Evolutionary conservation across 2,113 vertebrate species (phyloP), one percentile per base, ranked within the genome.

Genomic region (Mohoua ochrocephala): DNA sequence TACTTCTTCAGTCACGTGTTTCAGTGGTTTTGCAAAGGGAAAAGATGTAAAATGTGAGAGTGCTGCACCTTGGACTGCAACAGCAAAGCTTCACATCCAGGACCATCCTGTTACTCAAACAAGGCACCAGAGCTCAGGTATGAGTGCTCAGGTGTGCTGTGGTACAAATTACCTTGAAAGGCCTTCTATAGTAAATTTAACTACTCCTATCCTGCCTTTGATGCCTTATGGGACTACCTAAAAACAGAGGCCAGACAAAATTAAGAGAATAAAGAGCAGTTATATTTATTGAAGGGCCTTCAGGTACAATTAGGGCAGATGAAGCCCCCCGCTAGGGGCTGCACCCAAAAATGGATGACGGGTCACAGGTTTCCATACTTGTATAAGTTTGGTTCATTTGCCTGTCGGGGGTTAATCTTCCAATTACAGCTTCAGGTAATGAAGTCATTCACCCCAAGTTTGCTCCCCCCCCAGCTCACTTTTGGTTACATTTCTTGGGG

Each of bases 311-410:
- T 26, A 59, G 57, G 23, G 22, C 22, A 59, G 15, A 7, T 3
- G 0, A 24, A 23, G 23, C 15, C n/a, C 15, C 22, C 4, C 3
- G n/a, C n/a, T 9, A n/a, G n/a, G 15, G 10, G n/a, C n/a, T 59
- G 17, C n/a, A 26, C 57, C n/a, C n/a, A 26, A 59, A 59, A 31
- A 19, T 10, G 10, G 16, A 31, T 2, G 7, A 59, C 4, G 5
- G 57, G 22, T 35, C n/a, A 35, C 2, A 0, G 57, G 57, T 35
- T 59, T 35, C 26, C 57, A 59, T 10, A 35, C n/a, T 35, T 11
- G 24, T 59, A 3, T 11, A 11, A 26, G 23, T 26, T 59, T 35
- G 57, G n/a, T 26, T 15, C 10, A 26, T 35, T 59, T 37, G 6
- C 4, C 16, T 35, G 26, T 15, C 2, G 3, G 23, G n/a, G n/a